Base-by-base conservation (phyloP, 2,113 vertebrate species). In the Prionailurus viverrinus region DNA sequence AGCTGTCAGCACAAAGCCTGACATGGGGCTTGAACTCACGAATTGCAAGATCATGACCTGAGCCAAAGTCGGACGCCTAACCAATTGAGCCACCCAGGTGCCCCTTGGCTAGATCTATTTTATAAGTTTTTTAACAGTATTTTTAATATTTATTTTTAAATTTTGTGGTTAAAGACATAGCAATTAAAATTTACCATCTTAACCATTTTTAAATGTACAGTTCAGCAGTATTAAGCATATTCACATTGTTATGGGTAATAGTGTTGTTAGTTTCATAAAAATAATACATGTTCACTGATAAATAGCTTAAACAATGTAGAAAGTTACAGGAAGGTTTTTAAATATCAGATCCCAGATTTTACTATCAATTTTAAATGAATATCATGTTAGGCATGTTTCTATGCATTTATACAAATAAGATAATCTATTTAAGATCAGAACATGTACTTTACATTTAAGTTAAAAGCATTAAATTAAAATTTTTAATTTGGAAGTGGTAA, bases 381-480 rank as follows among this genome's bases (percentile, higher is more conserved):
- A 82, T 87, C 27, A 65, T 76, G 58, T 11, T 71, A 69, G 31
- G 71, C 36, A 90, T 92, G 92, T 66, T 93, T 92, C 74, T 86
- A 18, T 51, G 15, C 6, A 86, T 33, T 74, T 92, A 71, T 48
- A 79, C 19, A 85, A 86, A 85, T 71, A 89, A 88, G 25, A 58
- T 88, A 69, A 83, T 63, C 53, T 79, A 83, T 94, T 88, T 97
- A 84, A 79, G 55, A 95, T 76, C 19, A 93, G 29, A 95, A 92
- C 11, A 66, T 88, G 39, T 3, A 97, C 0, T 89, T 31, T 82
- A 94, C 25, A 89, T 89, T 76, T 51, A 82, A 91, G 15, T 61
- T 27, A 27, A 29, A 82, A 58, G 21, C 63, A 83, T 78, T 80
- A 65, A n/a, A 78, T 92, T 92, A 80, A 23, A 93, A 82, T 21